Base-by-base conservation (phyloP, 2,797 vertebrate genomes). In the Heliangelus exortis region DNA sequence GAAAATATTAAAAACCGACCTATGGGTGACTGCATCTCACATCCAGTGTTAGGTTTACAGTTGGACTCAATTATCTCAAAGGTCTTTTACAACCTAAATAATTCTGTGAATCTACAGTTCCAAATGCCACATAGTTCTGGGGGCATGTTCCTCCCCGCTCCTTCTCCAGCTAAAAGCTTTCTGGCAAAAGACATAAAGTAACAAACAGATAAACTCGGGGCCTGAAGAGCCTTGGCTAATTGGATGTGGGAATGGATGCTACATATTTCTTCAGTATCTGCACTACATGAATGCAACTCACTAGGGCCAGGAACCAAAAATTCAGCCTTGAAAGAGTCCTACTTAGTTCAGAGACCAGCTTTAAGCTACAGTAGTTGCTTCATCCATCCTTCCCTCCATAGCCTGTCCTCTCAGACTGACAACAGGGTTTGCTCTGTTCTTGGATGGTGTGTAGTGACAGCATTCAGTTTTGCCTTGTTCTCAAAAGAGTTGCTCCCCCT, bases 111-210 rank as follows among this genome's bases (percentile, higher is more conserved):
- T 47, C 43, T 47, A 6, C 20, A 23, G 19, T 31, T 59, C 20
- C 50, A 83, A 77, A 91, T 36, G 15, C 41, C 48, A 20, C 0
- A 0, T 16, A 54, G 25, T 3, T 41, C 36, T 34, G 18, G 28
- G 20, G 31, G 22, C 9, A 34, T 75, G 10, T 13, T 43, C 19
- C 18, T 90, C 39, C 19, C 20, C 28, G 14, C 15, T 75, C 33
- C 22, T 80, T 7, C 7, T 15, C 19, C 51, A 15, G 5, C n/a
- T 62, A 39, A 67, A 76, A 87, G 6, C 3, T 82, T 17, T 13
- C 28, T 58, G 41, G 45, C 11, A 89, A 67, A 93, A 90, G 29
- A 19, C 15, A 3, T 13, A 22, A 67, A 6, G 13, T 45, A 74
- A 59, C 21, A 80, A 63, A 78, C 8, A 87, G 18, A 29, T 2